phyloP scores from a whole-genome alignment of 2,113 vertebrate species.

The Microcebus griseorufus region DNA sequence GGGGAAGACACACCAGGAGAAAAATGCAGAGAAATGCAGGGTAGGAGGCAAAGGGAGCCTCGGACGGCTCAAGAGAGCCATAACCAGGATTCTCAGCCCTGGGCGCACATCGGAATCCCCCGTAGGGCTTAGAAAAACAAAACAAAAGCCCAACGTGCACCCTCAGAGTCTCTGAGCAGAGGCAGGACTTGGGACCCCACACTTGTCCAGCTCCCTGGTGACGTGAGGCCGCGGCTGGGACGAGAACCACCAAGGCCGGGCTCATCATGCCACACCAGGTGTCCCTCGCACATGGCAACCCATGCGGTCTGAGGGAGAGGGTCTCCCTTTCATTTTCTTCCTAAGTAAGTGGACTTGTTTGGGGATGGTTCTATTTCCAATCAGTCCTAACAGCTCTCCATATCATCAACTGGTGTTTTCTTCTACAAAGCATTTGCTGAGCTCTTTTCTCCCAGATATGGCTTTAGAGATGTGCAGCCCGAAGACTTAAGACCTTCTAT shows the following conservation, averaged over 20 bases:
- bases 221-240: rapidly evolving
- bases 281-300: background rate
- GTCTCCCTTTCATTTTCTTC: conserved; percentile 29
- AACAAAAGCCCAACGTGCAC: background rate
- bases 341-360: conserved; percentile 32
- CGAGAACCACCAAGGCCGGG: too few relatives aligned
- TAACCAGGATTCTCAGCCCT: background rate
- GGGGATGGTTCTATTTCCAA: background rate
- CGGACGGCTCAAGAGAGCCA: background rate
- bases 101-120: background rate
- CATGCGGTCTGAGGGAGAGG: rapidly evolving
- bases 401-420: background rate
- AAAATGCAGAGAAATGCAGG: background rate
- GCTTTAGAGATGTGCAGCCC: background rate
- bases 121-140: background rate
- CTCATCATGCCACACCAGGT: too few relatives aligned
- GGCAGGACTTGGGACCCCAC: too few relatives aligned
- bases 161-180: background rate
- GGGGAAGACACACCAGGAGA: background rate
- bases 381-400: conserved; percentile 50
- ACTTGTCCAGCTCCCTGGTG: background rate
- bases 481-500: background rate
- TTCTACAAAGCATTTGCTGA: background rate
- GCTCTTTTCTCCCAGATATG: background rate
- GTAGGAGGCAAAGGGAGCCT: too few relatives aligned